phyloP scores from a whole-genome alignment of 2,797 vertebrate species.

The Gallinago nigripennis region DNA sequence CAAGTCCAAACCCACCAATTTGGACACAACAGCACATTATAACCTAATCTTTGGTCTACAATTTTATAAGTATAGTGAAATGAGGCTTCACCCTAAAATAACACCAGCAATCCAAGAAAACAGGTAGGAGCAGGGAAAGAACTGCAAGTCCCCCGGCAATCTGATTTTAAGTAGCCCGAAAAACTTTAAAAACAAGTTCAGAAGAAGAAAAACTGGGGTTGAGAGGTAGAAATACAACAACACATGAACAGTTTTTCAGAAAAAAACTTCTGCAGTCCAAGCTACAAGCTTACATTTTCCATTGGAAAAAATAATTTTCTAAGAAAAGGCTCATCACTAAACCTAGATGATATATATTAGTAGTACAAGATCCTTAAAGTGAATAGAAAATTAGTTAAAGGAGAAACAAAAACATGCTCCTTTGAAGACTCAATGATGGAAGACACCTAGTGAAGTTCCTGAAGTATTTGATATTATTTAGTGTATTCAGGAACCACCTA shows the following conservation, averaged over 20 bases:
- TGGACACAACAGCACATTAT: neutral
- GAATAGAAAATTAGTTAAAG: neutral
- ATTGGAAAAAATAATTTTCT: neutral
- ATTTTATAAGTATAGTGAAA: neutral
- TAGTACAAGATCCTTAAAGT: neutral
- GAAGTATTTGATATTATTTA: neutral
- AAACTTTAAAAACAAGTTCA: neutral
- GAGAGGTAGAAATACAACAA: neutral
- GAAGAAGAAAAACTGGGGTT: neutral
- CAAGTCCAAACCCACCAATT: neutral
- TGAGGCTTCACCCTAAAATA: neutral
- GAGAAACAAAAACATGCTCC: rapidly evolving
- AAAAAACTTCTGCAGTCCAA: neutral
- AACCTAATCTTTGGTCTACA: too few species aligned
- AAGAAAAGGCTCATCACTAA: neutral
- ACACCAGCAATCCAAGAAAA: neutral
- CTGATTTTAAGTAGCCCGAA: neutral
- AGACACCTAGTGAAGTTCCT: neutral
- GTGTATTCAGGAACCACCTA: rapidly evolving
- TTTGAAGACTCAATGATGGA: neutral
- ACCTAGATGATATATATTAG: neutral
- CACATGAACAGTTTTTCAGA: neutral
- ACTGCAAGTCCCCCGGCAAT: neutral
- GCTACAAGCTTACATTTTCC: neutral
- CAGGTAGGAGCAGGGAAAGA: neutral